Conservation (phyloP, 1,140 invertebrate genomes). For the Artemia franciscana region DNA sequence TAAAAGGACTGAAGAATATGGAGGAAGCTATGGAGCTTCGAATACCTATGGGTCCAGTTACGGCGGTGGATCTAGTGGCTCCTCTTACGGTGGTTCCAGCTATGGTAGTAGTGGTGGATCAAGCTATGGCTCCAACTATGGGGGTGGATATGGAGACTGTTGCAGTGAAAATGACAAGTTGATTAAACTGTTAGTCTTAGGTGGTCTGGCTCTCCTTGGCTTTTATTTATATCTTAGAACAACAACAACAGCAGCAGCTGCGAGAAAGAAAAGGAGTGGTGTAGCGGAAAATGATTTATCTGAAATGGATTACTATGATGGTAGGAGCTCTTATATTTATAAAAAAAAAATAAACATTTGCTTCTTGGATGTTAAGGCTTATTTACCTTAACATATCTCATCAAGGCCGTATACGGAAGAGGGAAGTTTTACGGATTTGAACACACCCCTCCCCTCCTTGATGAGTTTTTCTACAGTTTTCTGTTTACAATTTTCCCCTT, state of each 20-base stretch:
- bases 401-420: too few relatives aligned
- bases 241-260: conserved; percentile 4
- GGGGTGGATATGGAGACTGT: conserved; percentile 3
- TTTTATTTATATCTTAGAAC: conserved; percentile 9
- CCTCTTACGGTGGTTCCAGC: not conserved
- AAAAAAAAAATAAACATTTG: too few relatives aligned
- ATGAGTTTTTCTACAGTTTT: too few relatives aligned
- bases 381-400: too few relatives aligned
- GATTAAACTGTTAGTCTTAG: conserved; percentile 6
- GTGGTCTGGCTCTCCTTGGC: conserved; percentile 5
- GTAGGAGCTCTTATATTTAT: too few relatives aligned
- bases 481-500: too few relatives aligned
- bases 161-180: conserved; percentile 5
- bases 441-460: not conserved
- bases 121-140: not conserved
- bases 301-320: not conserved
- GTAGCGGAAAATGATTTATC: not conserved
- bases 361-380: too few relatives aligned
- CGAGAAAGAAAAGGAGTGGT: not conserved
- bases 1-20: not conserved
- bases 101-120: not conserved
- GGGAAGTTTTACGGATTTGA: too few relatives aligned
- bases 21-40: not conserved
- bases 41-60: not conserved
- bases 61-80: conserved; percentile 1